Conservation (phyloP, 2,113 vertebrate species). For the Rattus norvegicus region GRCr8 NC_086039.1:152135501-152136000, state of each 20-base stretch:
- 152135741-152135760: constrained; percentile 12
- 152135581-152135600: neutral
- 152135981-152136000: neutral
- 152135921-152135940: neutral
- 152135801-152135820: neutral
- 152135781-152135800: neutral
- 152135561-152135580: neutral
- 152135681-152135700: neutral
- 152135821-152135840: neutral
- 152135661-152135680: too few relatives aligned
- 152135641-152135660: too few relatives aligned
- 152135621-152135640: too few relatives aligned
- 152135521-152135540: neutral
- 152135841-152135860: neutral
- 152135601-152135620: neutral
- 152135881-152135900: neutral
- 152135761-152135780: neutral
- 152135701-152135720: constrained; percentile 25
- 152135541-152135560: neutral
- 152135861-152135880: constrained; percentile 20
- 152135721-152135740: neutral
- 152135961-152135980: constrained; percentile 12
- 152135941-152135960: constrained; percentile 19
- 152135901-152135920: constrained; percentile 28
- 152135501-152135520: neutral